Evolutionary conservation across 2,888 invertebrate genomes (phyloP), one percentile per base, ranked within the genome.

Genomic region (Orchestes rusci): DNA sequence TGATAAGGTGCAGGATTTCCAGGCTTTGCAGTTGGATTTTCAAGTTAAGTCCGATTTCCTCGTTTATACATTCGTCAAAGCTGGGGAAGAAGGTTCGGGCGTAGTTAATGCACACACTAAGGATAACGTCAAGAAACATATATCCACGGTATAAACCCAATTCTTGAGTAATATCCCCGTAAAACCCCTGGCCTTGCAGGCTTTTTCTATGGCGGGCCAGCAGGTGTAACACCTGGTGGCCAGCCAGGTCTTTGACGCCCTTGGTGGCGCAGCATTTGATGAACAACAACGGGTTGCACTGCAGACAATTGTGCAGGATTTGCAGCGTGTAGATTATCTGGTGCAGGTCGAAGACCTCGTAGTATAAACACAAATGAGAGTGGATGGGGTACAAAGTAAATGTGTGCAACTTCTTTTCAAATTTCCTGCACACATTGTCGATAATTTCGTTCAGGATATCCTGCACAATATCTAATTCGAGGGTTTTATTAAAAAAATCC

Each of bases 321-420:
- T 79, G 76, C 51, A 90, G 70, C 4, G 84, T 82, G 60, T 88
- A 88, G 0, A 86, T 68, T 2, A 80, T 79, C 56, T 83, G 76
- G 44, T 78, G 75, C 0, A 82, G 80, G 63, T 90, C 89, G 58
- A 84, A 87, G 13, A 84, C 79, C 51, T 83, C 83, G 55, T 80
- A 79, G 61, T 91, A 91, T 2, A 92, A 70, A 30, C 91, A 73
- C 69, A 92, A 76, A 61, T 91, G 90, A 16, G 86, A 84, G 63
- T 91, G 90, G 45, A 87, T 77, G 17, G 83, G 82, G 63, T 85
- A 84, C 27, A 86, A 73, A 10, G 71, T 62, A 27, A 66, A 60
- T 2, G 37, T 19, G 7, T 41, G 41, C 19, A 19, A 7, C 12
- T 35, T 19, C 19, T 33, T 45, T 5, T 50, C 45, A 19, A 56